A percentile compares a stretch with the other conserved stretches of the same genome.
Conservation (phyloP, 2,888 invertebrate species). For the Epinotia nisella region DNA sequence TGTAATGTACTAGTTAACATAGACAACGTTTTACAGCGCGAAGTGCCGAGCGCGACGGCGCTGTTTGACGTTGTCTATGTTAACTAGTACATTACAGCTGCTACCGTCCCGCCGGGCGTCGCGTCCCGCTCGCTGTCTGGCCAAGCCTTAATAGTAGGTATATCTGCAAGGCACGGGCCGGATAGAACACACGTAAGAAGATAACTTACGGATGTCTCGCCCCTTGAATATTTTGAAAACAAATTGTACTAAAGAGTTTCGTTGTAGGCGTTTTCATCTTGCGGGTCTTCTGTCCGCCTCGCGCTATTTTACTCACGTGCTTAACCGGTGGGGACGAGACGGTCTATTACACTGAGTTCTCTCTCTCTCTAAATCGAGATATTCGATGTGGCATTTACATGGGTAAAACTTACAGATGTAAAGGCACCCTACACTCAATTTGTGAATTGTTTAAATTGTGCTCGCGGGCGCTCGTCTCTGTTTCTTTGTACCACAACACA, state of each 20-base stretch:
- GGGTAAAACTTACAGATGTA: neutral
- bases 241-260: neutral
- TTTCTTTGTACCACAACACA: neutral
- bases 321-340: neutral
- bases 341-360: neutral
- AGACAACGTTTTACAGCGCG: no score
- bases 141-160: neutral
- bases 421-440: neutral
- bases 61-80: no score
- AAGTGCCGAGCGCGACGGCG: no score
- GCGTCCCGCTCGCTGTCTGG: no score
- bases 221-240: neutral
- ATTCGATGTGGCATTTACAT: neutral
- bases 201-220: neutral
- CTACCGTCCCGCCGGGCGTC: no score
- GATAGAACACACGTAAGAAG: neutral
- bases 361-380: neutral
- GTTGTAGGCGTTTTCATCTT: neutral
- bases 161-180: neutral
- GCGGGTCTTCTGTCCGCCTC: neutral
- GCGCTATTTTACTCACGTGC: neutral
- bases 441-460: neutral
- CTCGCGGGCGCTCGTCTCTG: conserved; percentile 11
- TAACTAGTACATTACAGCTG: no score
- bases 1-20: no score